Base-by-base conservation (phyloP, 2,888 invertebrate genomes). In the Meandrusa payeni region DNA sequence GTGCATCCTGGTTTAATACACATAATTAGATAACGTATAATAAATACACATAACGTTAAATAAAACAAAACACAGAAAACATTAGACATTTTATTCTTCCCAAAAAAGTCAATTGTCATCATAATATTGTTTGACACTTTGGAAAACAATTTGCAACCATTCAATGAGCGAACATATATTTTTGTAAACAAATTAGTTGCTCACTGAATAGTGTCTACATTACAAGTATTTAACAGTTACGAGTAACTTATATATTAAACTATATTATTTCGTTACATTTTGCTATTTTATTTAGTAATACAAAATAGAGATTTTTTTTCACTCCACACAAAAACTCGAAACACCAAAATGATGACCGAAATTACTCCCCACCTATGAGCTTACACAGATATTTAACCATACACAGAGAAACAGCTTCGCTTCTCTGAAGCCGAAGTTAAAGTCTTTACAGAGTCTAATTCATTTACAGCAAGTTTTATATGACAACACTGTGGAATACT, bases 101-200 rank as follows among this genome's bases (percentile, higher is more conserved):
- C 17, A 23, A 39, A 31, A 28, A 43, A 23, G 13, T 7, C 15
- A 6, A 15, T 31, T 20, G 24, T 13, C 32, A 38, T 27, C 27
- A 44, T 27, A 37, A 20, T 27, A 22, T 38, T 44, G 10, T 10
- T 66, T 68, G 75, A 72, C 76, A 80, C 73, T 68, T 64, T 64
- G 63, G 60, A 73, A 72, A 70, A 78, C 70, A 77, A 71, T n/a
- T n/a, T n/a, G n/a, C n/a, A n/a, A 50, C 63, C 57, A 64, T 66
- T 59, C 67, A 63, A 64, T 54, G 67, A 66, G 62, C 51, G 55
- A 52, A n/a, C n/a, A 54, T 54, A 51, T 44, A 54, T 28, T 32
- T 13, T 22, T 41, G 15, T 15, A 13, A 48, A 50, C 42, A 58
- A 41, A 45, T 41, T 38, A 7, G 39, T 49, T 50, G 47, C 55